Evolutionary conservation across 2,797 vertebrate genomes (phyloP), one percentile per base, ranked within the genome.

Genomic region (Pyrocephalus nanus): DNA sequence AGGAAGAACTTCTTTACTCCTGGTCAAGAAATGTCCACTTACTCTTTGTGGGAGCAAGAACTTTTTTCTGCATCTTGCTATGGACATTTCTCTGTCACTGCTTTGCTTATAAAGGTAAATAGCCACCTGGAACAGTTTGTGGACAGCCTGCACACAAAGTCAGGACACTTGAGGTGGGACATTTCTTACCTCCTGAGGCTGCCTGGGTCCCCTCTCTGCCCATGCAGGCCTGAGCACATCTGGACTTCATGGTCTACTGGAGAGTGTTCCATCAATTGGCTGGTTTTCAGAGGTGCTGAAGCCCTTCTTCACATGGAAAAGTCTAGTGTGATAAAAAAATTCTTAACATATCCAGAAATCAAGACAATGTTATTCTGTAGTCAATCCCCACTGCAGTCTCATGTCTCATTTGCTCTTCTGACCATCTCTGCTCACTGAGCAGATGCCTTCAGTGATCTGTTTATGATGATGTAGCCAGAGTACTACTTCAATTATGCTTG

Each of bases 401-500:
- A 6, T 11, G 12, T 61, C 60, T 87, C n/a, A 57, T 90, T 91
- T 88, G 15, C 38, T 91, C 88, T 83, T 77, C 54, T 87, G 74
- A 82, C 58, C 50, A 47, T 23, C 1, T 4, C 45, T 94, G 22
- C 71, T 78, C 11, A 15, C 12, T 58, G 34, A 73, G 20, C 69
- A 93, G 80, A 62, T 96, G 69, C 69, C 69, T 89, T 73, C 65
- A 51, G 78, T 67, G 74, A 83, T 65, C 42, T 87, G 58, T 36
- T 69, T 66, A 62, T 73, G 80, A 70, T 61, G 77, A 66, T 30
- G 21, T 11, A 62, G 55, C 20, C 61, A 81, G 32, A 51, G 45
- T 42, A 53, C 26, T 50, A 27, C 84, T 81, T 84, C 77, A 90
- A 14, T 87, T 95, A 94, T 90, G 17, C 54, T 90, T 91, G 43